Base-by-base conservation (phyloP, 2,797 vertebrate genomes). In the Cheirogaleus major region DNA sequence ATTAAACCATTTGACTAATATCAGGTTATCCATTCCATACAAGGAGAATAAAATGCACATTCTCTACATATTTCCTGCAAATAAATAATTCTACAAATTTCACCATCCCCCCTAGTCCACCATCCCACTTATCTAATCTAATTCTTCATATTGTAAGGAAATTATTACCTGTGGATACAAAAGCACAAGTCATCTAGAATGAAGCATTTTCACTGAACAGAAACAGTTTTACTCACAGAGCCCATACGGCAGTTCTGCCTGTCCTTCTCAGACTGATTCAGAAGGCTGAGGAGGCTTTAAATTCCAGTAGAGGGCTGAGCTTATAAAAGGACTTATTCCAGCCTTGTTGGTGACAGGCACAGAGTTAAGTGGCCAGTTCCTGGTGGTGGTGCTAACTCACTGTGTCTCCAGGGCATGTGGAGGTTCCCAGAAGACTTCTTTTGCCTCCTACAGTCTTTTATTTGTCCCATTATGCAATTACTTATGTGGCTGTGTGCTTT, bases 171-270 rank as follows among this genome's bases (percentile, higher is more conserved):
- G 18, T 83, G 32, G 17, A 50, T 76, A 96, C 67, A 55, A 80
- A 57, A 41, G 7, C 5, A 43, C 4, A n/a, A 45, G 22, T 95
- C n/a, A 48, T 45, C 13, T 61, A 81, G 43, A 75, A 38, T 48
- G 17, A 43, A 93, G 75, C 2, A 6, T 87, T 91, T 88, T 90
- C 61, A 35, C 0, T 7, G 43, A 93, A 75, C 41, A 82, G 55
- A 94, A 93, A 84, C 23, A 27, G 9, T 73, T 92, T 89, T 97
- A 97, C 97, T 98, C 94, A 98, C 97, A 87, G 78, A 95, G 70
- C 30, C 59, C 78, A 87, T 95, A 48, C 59, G 91, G 86, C 35
- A 65, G 67, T 41, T 55, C 32, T 57, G 27, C 38, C 55, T 57
- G 43, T 95, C 55, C 41, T 43, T 89, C 48, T 63, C 12, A 12